phyloP scores from a whole-genome alignment of 92 coral and sea anemone genomes.

The Bergia puertoricense region DNA sequence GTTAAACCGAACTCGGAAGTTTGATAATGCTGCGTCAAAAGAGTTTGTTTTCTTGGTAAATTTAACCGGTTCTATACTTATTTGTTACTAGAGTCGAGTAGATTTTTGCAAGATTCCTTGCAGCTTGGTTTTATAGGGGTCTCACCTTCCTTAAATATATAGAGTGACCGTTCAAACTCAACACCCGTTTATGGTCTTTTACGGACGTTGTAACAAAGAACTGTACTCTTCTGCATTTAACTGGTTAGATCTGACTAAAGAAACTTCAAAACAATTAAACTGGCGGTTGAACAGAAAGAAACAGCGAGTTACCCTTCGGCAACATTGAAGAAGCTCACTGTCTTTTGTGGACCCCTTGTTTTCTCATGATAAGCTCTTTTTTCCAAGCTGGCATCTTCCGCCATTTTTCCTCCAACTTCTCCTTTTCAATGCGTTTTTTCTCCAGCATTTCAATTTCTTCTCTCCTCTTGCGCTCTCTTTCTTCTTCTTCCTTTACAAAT shows the following conservation, averaged over 20 bases:
- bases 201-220: too few relatives aligned
- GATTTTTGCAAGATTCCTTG: too few relatives aligned
- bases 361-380: slow-evolving; percentile 1
- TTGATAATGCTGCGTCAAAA: background rate
- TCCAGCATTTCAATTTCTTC: slow-evolving; percentile 13
- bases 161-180: too few relatives aligned
- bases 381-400: slow-evolving; percentile 23
- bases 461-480: background rate
- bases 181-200: too few relatives aligned
- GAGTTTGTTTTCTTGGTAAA: background rate
- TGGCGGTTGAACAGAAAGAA: too few relatives aligned
- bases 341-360: background rate
- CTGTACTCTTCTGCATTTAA: too few relatives aligned
- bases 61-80: background rate
- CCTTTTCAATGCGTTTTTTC: slow-evolving; percentile 16
- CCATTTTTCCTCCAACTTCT: slow-evolving; percentile 6
- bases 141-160: too few relatives aligned
- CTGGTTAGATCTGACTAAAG: background rate
- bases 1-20: too few relatives aligned
- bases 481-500: background rate
- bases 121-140: too few relatives aligned
- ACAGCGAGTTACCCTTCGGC: background rate
- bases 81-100: too few relatives aligned
- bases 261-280: too few relatives aligned
- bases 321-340: background rate